Base-by-base conservation (phyloP, 1,140 invertebrate genomes). In the Notospermus geniculatus region DNA sequence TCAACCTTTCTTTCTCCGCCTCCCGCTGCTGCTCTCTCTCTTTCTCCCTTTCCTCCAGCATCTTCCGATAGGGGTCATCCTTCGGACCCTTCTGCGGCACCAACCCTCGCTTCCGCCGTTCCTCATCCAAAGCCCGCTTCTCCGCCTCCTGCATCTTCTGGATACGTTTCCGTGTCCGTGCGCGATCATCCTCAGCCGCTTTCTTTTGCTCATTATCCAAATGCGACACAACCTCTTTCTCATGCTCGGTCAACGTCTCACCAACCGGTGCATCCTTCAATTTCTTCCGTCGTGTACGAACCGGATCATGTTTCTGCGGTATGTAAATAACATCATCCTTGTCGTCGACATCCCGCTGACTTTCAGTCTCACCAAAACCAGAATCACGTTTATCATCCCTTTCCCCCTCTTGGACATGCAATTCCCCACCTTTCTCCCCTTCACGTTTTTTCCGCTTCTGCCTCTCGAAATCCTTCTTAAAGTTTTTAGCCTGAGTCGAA, bases 381-480 rank as follows among this genome's bases (percentile, higher is more conserved):
- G 74, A 76, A 57, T 77, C 77, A 22, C 57, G 28, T 28, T 64
- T 54, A n/a, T 41, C 39, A 19, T 45, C 57, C 19, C 60, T 54
- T 27, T 39, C 52, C 59, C 62, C 58, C 55, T 65, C 54, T 36
- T 56, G 17, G n/a, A n/a, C n/a, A n/a, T n/a, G n/a, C 29, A 53
- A 52, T 53, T 64, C 29, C 11, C n/a, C 15, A 2, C 1, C 29
- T 1, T 27, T 36, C n/a, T 52, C 55, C 17, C 25, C 52, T 5
- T 50, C 55, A 43, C 58, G 30, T 7, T 62, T 58, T 32, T 68
- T 68, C 43, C 67, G 62, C 54, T 74, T 73, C 28, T 72, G 65
- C 60, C 67, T 76, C 55, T 79, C 75, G 72, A 75, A 78, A 39
- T 77, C 73, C 59, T 72, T 69, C 27, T 77, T 68, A 27, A 80